These are phyloP conservation scores for Pachymerium ferrugineum DNA, from an alignment of 2,888 invertebrate genomes.

Conservation along the genomic window DNA sequence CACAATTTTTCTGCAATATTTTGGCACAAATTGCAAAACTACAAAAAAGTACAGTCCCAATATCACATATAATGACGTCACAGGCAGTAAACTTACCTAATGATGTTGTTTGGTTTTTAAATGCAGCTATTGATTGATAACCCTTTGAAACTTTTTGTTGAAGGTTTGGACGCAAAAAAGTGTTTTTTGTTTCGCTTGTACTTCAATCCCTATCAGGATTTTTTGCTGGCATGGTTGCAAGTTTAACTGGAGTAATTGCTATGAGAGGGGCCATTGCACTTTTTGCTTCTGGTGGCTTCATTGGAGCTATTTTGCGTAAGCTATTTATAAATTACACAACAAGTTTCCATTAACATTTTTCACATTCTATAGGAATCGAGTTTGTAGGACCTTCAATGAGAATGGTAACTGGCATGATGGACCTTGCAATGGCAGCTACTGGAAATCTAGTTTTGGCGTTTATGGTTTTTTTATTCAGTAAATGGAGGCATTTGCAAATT, in stretches of 20 bases:
- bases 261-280: slow-evolving; percentile 15
- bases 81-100: too few species aligned
- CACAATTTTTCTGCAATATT: too few species aligned
- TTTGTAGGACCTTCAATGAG: slow-evolving; percentile 27
- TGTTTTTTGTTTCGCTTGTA: not conserved
- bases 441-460: not conserved
- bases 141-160: not conserved
- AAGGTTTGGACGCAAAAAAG: slow-evolving; percentile 27
- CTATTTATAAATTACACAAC: not conserved
- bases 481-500: slow-evolving; percentile 29
- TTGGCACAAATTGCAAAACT: too few species aligned
- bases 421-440: not conserved
- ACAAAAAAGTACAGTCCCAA: too few species aligned
- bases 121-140: too few species aligned
- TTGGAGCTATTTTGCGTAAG: slow-evolving; percentile 29
- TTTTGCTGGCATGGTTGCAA: slow-evolving; percentile 16
- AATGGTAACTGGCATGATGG: not conserved
- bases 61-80: too few species aligned
- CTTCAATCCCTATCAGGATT: slow-evolving; percentile 4
- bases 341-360: not conserved
- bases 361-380: slow-evolving; percentile 15
- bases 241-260: slow-evolving; percentile 1
- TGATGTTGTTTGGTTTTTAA: too few species aligned
- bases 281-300: not conserved
- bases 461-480: not conserved